Percentiles rank a stretch among this genome's conserved stretches.
These are phyloP conservation scores for Bombus confusus DNA, from an alignment of 1,140 invertebrate species.

Conservation along the genomic window DNA sequence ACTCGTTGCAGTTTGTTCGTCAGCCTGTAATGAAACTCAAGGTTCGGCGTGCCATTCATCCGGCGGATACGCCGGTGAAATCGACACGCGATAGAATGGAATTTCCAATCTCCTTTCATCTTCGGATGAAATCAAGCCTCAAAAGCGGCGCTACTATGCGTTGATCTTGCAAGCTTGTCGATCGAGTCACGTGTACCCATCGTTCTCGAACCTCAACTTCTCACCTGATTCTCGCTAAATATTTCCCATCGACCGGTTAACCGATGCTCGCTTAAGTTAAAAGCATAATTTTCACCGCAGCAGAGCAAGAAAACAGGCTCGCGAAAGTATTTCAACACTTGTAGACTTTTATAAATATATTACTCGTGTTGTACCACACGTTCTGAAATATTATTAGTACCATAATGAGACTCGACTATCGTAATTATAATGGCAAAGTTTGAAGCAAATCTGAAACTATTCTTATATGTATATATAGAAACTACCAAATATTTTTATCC, in stretches of 20 bases:
- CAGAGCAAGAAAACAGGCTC: too few relatives aligned
- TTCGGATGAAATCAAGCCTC: conserved; percentile 18
- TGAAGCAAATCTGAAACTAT: too few relatives aligned
- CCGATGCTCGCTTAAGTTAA: conserved; percentile 29
- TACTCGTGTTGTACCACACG: too few relatives aligned
- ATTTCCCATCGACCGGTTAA: not conserved
- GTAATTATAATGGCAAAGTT: too few relatives aligned
- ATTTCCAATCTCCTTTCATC: conserved; percentile 59
- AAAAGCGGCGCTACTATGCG: conserved; percentile 14
- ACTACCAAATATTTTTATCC: too few relatives aligned
- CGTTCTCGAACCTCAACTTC: not conserved
- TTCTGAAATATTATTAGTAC: too few relatives aligned
- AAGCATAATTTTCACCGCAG: conserved; percentile 1
- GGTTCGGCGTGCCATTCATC: conserved; percentile 29
- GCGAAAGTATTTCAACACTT: not conserved
- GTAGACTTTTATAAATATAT: too few relatives aligned
- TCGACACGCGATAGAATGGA: conserved; percentile 39
- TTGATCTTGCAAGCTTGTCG: not conserved
- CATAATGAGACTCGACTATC: too few relatives aligned
- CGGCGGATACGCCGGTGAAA: not conserved
- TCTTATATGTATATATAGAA: too few relatives aligned
- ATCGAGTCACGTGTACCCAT: not conserved
- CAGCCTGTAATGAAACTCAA: conserved; percentile 17
- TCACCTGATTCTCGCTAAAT: not conserved
- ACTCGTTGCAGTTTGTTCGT: not conserved